Base-by-base conservation (phyloP, 2,888 invertebrate species). In the Polyommatus iphigenia region DNA sequence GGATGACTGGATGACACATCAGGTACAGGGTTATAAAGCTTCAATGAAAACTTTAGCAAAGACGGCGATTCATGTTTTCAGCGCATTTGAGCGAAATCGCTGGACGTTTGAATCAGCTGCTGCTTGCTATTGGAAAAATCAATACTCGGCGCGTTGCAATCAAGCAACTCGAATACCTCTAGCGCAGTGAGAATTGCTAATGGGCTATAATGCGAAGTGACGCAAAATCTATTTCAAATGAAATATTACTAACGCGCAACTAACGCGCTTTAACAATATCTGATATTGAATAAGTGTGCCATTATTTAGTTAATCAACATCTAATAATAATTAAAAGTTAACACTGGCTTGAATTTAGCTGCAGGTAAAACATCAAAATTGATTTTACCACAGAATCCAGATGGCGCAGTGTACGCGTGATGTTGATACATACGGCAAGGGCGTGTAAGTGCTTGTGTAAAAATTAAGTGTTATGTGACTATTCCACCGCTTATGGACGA, bases 361-460 rank as follows among this genome's bases (percentile, higher is more conserved):
- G 85, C 89, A 89, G 87, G 87, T 89, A 81, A 84, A 83, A 83
- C 81, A 82, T 80, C 78, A 80, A 67, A 67, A 78, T 82, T 79
- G 78, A 78, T 80, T 83, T 82, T 67, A 67, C 67, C 29, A 67
- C 29, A 67, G 67, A 67, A 91, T 84, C 88, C 90, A 93, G 94
- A 91, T 90, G 93, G 91, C 93, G 93, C 90, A 92, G 91, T 91
- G 88, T 90, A 88, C 89, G 89, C 92, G 93, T 93, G 92, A 93
- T 93, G 92, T 93, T 92, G 90, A 90, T 92, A 89, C 91, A 89
- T 89, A 89, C 87, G 84, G 90, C 90, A 90, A 89, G 93, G 94
- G 94, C 93, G 94, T 94, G 92, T 92, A 90, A 92, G 93, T 93
- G 93, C 91, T 92, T 91, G 93, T 92, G 92, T 89, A 89, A 90